Evolutionary conservation across 2,797 vertebrate genomes (phyloP).

Genomic region (Tangara arthus): DNA sequence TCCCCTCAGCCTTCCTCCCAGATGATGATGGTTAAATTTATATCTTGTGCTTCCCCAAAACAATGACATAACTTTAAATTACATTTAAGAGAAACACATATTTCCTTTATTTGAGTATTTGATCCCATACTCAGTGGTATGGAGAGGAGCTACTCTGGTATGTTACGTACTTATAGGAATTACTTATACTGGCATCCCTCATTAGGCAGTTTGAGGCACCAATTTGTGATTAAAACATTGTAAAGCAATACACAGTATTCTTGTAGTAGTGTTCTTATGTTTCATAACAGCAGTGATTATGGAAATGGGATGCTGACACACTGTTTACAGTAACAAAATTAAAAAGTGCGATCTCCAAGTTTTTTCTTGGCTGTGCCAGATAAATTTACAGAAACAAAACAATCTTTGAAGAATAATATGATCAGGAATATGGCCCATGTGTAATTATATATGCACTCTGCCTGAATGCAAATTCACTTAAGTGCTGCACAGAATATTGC

Average conservation of each 20-base stretch:
- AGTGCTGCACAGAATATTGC: background rate
- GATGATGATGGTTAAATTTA: background rate
- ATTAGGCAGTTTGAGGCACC: background rate
- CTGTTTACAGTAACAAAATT: background rate
- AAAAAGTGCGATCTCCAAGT: background rate
- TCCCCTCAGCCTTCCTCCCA: background rate
- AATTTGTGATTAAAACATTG: background rate
- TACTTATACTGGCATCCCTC: background rate
- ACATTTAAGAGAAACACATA: background rate
- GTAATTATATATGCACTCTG: background rate
- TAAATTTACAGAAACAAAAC: background rate
- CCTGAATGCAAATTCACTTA: background rate
- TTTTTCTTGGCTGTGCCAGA: background rate
- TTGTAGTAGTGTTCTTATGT: background rate
- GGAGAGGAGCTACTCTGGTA: background rate
- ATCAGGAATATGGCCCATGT: background rate
- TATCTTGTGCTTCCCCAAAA: background rate
- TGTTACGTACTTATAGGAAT: background rate
- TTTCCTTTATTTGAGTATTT: background rate
- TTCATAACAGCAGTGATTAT: background rate
- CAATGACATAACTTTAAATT: background rate
- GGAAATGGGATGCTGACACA: background rate
- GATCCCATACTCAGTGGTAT: background rate
- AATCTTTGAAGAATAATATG: background rate
- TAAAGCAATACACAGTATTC: background rate